Evolutionary conservation across 2,113 vertebrate species (phyloP).

Genomic region (Apteryx owenii): DNA sequence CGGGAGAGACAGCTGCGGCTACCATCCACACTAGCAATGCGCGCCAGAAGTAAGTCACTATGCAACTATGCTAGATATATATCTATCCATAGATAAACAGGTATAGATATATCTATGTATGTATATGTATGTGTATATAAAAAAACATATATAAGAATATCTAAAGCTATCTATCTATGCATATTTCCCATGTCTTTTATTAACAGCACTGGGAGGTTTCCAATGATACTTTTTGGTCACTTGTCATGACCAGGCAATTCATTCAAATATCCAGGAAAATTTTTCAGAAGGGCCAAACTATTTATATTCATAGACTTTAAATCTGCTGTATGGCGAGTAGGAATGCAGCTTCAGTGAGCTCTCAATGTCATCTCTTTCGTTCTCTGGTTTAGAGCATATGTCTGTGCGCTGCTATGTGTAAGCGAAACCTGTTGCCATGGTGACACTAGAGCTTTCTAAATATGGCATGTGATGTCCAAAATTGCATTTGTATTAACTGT

Average conservation of each 20-base stretch:
- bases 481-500: background rate
- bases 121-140: no score
- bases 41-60: no score
- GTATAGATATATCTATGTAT: no score
- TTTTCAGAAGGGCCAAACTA: background rate
- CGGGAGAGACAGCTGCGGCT: background rate
- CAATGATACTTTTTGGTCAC: background rate
- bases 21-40: no score
- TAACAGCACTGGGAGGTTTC: background rate
- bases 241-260: background rate
- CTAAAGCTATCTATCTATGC: no score
- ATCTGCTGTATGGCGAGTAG: background rate
- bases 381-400: background rate
- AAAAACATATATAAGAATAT: no score
- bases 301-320: background rate
- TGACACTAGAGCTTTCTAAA: constrained; percentile 47
- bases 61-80: no score
- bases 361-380: background rate
- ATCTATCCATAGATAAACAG: no score
- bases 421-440: constrained; percentile 71
- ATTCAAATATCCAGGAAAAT: accelerated
- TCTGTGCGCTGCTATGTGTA: constrained; percentile 9
- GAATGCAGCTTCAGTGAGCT: background rate
- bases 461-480: constrained; percentile 40
- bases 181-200: no score